Evolutionary conservation across 1,140 invertebrate species (phyloP), one percentile per base, ranked within the genome.

Genomic region (Drosophila sturtevanti): DNA sequence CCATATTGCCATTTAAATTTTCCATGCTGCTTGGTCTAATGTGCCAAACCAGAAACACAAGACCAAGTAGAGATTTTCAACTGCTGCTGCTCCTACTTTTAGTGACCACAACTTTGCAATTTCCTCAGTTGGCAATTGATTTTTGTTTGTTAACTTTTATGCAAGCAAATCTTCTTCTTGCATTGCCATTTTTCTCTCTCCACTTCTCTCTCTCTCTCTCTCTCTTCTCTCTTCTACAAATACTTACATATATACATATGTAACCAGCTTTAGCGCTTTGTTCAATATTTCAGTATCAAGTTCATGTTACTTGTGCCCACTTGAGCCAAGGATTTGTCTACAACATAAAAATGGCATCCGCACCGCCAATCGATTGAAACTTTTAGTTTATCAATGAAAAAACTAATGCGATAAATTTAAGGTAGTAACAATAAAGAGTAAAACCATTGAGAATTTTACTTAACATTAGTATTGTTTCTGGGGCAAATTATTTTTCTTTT

Each of bases 121-220:
- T 48, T 48, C 31, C 62, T 58, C 56, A 78, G 44, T 70, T 73
- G 37, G 54, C 27, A 68, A 84, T 84, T 85, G 80, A 85, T 84
- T 80, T 84, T 85, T 70, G 81, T 80, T 80, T 69, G 81, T 55
- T 69, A 85, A 85, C 77, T 85, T 77, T 77, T 70, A 80, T 73
- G 77, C 77, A 85, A 79, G 77, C 77, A 85, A 73, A 73, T 85
- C 81, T 66, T 67, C 68, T 48, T 44, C 41, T 18, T 44, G 41
- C 41, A 44, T 1, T 44, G 4, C 7, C 41, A 9, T 44, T 16
- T 18, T 9, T 16, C 18, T 16, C 1, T 14, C n/a, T 9, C 6
- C 41, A n/a, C n/a, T n/a, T 21, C 16, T 11, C 16, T 52, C 37
- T 34, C 66, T 37, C 63, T 38, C 51, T 24, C 62, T 60, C 34